phyloP scores from a whole-genome alignment of 2,888 invertebrate genomes.

The Clitarchus hookeri region DNA sequence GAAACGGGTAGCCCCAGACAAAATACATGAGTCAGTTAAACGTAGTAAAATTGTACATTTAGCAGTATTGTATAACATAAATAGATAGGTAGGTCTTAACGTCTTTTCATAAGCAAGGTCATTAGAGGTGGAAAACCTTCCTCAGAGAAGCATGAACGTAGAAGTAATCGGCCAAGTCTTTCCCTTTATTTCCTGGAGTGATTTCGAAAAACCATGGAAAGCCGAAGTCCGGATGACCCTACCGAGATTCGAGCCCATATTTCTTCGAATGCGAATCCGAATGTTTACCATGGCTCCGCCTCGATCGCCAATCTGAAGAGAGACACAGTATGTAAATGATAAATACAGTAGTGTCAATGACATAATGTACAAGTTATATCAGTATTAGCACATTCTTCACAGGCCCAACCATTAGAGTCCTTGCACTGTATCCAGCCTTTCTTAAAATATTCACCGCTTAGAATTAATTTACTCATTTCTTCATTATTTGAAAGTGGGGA shows the following conservation, averaged over 20 bases:
- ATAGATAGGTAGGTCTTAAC: too few species aligned
- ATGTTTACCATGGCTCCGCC: too few species aligned
- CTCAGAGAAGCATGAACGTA: too few species aligned
- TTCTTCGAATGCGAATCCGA: too few species aligned
- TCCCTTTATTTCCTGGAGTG: too few species aligned
- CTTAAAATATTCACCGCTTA: neutral
- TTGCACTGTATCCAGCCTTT: conserved; percentile 3
- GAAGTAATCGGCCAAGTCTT: too few species aligned
- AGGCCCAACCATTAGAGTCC: neutral
- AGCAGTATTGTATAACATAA: neutral
- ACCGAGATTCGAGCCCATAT: too few species aligned
- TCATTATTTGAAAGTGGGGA: neutral
- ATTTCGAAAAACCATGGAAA: too few species aligned
- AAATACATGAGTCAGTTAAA: neutral
- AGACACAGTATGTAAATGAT: neutral
- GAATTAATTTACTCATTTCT: neutral
- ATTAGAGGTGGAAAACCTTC: too few species aligned
- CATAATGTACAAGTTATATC: neutral
- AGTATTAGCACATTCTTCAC: conserved; percentile 17
- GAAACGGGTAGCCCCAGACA: neutral
- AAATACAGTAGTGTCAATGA: neutral
- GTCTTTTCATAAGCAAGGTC: too few species aligned
- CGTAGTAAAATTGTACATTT: neutral
- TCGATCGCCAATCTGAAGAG: neutral
- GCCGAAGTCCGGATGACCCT: too few species aligned